Evolutionary conservation across 2,888 invertebrate species (phyloP), one percentile per base, ranked within the genome.

Genomic region (Mechanitis messenoides): DNA sequence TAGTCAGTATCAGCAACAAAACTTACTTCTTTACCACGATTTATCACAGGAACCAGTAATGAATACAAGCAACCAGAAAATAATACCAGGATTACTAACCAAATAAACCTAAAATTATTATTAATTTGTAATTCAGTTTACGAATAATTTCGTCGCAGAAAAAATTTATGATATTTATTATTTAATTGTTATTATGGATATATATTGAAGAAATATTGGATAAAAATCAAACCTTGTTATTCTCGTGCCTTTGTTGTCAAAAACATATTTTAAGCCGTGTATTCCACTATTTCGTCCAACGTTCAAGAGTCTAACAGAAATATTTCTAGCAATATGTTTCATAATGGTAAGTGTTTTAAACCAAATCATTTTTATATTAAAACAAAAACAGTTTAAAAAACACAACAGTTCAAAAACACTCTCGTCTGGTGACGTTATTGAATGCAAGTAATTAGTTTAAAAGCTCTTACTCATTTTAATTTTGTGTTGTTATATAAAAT

Each of bases 1-100:
- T 92, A 93, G 54, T 84, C 87, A 0, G 93, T 93, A 68, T 93
- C 93, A 0, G 91, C 88, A 0, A 92, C 92, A 69, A 93, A 93
- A 74, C 91, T 92, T 12, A 93, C 90, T 2, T 92, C 88, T 62
- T 90, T 88, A n/a, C 87, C 84, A 45, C 88, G 77, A 64, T 90
- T 91, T 50, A 90, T 84, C 1, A 85, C 79, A 71, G 60, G 85
- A 42, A 71, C 67, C 66, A 93, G 85, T 66, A 93, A 77, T 1
- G 86, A 59, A 35, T 82, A 84, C 1, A 93, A 85, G 28, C 91
- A 92, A 1, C 85, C 83, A 79, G 91, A 89, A 31, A 92, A 92
- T 2, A 89, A 69, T 2, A 80, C 68, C 62, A 93, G 85, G 55
- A 91, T 85, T 3, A 85, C 61, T 1, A 90, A 45, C 93, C 93